Evolutionary conservation across 2,797 vertebrate genomes (phyloP), one percentile per base, ranked within the genome.

Genomic region (Varecia variegata): DNA sequence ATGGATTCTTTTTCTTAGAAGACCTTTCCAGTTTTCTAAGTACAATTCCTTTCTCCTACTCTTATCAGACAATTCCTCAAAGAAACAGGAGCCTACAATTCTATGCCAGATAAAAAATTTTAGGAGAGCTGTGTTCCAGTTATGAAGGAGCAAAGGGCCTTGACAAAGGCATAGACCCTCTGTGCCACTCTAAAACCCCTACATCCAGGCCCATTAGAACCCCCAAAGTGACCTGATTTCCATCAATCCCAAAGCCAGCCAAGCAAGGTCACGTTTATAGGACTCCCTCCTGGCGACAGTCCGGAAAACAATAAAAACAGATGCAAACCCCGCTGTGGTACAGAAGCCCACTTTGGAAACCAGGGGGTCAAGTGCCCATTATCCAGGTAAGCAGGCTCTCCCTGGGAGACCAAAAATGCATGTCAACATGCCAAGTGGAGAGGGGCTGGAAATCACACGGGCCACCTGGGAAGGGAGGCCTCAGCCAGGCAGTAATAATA

Each of bases 401-500:
- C 96, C 86, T 76, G 30, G 89, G 84, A 97, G 94, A 97, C 30
- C 35, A 92, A 87, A 97, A 97, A 97, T 95, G 89, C 81, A 11
- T 2, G 8, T 71, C 77, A 88, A 58, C 77, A 92, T 87, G 97
- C 95, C 93, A 95, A 92, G 90, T 52, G 73, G 50, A 65, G 74
- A 92, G 47, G 68, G 56, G 43, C 73, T 54, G 88, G 92, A 97
- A 97, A 89, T 60, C 84, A 84, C 81, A 81, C 83, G 74, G 93
- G 60, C 82, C 86, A 14, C 93, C 97, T 97, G 74, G 67, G 96
- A 92, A 95, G 95, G 96, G 88, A 79, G 60, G 94, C 93, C 97
- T 96, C 97, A 96, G 84, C 96, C 92, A 96, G 93, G 97, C 98
- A 96, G 89, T 97, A 80, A 97, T 98, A 97, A 96, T 98, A 95